phyloP scores from a whole-genome alignment of 2,113 vertebrate species.

The Smithornis capensis region DNA sequence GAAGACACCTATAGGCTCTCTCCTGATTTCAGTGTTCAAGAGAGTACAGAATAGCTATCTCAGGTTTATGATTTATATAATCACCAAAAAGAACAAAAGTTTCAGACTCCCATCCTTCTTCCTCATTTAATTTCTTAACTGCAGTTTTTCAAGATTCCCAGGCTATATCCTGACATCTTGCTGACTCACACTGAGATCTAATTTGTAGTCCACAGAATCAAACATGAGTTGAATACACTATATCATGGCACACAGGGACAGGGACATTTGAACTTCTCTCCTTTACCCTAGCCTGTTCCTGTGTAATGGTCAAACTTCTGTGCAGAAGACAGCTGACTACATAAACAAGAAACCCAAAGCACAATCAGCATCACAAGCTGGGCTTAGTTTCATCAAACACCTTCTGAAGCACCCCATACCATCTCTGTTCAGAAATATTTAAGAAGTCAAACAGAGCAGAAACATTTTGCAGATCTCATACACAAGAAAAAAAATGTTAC shows the following conservation, averaged over 20 bases:
- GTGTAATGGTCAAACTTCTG: background rate
- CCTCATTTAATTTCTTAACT: background rate
- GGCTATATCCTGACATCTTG: background rate
- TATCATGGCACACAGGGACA: background rate
- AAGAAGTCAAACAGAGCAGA: background rate
- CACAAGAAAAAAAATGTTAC: background rate
- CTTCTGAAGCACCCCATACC: background rate
- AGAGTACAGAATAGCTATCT: background rate
- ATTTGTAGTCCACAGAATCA: rapidly evolving
- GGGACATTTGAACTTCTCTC: background rate
- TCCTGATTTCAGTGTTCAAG: background rate
- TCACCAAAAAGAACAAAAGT: background rate
- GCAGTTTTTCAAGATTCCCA: background rate
- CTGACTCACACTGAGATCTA: background rate
- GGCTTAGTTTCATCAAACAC: background rate
- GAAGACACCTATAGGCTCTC: background rate
- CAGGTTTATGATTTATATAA: background rate
- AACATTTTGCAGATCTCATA: background rate
- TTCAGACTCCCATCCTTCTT: background rate
- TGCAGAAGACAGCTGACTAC: background rate
- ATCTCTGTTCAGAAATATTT: background rate
- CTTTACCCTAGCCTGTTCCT: background rate
- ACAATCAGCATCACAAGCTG: background rate
- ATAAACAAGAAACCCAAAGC: background rate
- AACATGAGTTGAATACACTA: background rate